Conservation (phyloP, 2,113 vertebrate genomes). For the Pelvicachromis taeniatus region DNA sequence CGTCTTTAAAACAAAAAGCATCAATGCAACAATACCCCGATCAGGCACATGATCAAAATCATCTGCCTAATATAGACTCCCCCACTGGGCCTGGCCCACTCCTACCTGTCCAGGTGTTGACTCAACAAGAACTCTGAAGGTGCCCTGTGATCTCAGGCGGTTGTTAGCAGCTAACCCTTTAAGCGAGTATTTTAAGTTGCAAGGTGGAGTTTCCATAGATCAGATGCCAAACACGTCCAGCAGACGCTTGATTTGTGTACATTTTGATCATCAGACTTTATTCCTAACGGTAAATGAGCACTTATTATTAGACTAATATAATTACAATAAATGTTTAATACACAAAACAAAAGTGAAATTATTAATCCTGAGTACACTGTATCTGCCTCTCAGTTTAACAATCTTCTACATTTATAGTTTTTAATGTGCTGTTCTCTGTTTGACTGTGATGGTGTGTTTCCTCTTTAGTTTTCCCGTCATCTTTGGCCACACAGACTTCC, state of each 20-base stretch:
- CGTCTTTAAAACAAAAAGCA: neutral
- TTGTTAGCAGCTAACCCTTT: neutral
- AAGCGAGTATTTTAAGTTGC: neutral
- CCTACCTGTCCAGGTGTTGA: neutral
- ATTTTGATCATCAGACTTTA: neutral
- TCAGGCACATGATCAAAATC: neutral
- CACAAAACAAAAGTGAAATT: neutral
- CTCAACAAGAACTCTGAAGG: neutral
- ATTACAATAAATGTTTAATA: neutral
- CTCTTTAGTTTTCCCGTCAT: constrained; percentile 4
- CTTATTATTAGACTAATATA: neutral
- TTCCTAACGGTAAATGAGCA: neutral
- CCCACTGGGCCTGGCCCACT: neutral
- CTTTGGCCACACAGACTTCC: constrained; percentile 1
- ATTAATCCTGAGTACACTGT: neutral
- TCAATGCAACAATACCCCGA: neutral
- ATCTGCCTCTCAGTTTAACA: neutral
- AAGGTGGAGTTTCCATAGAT: neutral
- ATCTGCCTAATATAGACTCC: neutral
- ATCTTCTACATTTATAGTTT: neutral
- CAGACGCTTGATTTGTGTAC: neutral
- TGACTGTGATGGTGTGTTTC: neutral
- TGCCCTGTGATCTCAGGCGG: neutral
- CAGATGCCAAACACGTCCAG: neutral
- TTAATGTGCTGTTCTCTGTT: neutral